Conservation (phyloP, 2,888 invertebrate species). For the Ennomos erosarius region DNA sequence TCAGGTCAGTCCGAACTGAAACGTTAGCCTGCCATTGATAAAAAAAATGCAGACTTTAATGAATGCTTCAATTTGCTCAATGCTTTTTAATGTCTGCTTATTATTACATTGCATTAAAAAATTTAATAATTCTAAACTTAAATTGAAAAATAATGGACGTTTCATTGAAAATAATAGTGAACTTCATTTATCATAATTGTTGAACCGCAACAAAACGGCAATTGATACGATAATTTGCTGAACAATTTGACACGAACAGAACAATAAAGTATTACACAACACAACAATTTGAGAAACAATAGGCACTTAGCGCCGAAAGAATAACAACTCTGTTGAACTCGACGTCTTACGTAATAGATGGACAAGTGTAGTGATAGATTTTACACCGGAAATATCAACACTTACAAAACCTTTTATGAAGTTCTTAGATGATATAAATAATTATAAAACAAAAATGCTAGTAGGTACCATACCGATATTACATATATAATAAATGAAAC, state of each 20-base stretch:
- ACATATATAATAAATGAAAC: too few relatives aligned
- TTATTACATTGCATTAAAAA: too few relatives aligned
- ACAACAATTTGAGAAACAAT: conserved; percentile 59
- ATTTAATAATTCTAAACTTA: too few relatives aligned
- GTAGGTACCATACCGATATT: too few relatives aligned
- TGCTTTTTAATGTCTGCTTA: too few relatives aligned
- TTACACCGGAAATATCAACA: background rate
- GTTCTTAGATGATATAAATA: too few relatives aligned
- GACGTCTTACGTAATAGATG: conserved; percentile 22
- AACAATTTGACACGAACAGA: conserved; percentile 42
- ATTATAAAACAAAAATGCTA: too few relatives aligned
- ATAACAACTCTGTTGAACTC: conserved; percentile 40
- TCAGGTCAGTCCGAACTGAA: too few relatives aligned
- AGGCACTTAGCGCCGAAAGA: conserved; percentile 48
- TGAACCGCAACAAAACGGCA: conserved; percentile 33
- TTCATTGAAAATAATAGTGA: conserved; percentile 4
- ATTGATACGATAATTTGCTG: conserved; percentile 51
- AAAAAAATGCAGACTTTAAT: too few relatives aligned
- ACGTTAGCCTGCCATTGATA: too few relatives aligned
- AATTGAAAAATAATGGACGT: background rate
- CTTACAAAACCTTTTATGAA: too few relatives aligned
- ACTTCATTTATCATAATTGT: conserved; percentile 28
- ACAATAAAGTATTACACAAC: conserved; percentile 50
- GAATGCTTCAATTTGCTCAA: too few relatives aligned
- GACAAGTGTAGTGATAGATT: conserved; percentile 15